A percentile compares a stretch with the other conserved stretches of the same genome.
These are phyloP conservation scores for Drosophila quasianomalipes DNA, from an alignment of 2,888 invertebrate species.

Conservation along the genomic window DNA sequence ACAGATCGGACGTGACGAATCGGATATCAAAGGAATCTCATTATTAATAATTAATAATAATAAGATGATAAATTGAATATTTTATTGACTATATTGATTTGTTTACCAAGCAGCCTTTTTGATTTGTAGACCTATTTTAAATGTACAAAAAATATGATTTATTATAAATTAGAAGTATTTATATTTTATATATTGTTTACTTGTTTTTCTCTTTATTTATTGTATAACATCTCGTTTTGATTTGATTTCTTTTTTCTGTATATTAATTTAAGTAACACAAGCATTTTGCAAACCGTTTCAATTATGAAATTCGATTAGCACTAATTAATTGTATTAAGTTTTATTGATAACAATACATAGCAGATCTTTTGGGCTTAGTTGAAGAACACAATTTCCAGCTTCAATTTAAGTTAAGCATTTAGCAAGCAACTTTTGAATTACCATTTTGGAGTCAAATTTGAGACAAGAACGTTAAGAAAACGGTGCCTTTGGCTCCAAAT, in stretches of 20 bases:
- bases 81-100: background rate
- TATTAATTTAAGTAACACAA: slow-evolving; percentile 1
- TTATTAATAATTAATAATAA: background rate
- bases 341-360: slow-evolving; percentile 42
- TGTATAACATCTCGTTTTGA: background rate
- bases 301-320: background rate
- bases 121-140: background rate
- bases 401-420: slow-evolving; percentile 3
- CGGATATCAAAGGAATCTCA: slow-evolving; percentile 2
- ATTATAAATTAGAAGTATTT: background rate
- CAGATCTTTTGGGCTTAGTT: slow-evolving; percentile 7
- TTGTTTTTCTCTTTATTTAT: background rate
- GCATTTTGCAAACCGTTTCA: slow-evolving; percentile 5
- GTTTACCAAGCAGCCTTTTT: background rate
- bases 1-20: no score
- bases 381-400: background rate
- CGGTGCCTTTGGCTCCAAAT: slow-evolving; percentile 5
- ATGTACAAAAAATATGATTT: background rate
- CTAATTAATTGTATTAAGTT: slow-evolving; percentile 16
- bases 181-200: slow-evolving; percentile 6
- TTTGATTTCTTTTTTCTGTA: background rate
- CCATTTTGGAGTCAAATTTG: background rate
- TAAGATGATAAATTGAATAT: background rate
- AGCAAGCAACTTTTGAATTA: background rate
- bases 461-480: slow-evolving; percentile 1